phyloP scores from a whole-genome alignment of 2,797 vertebrate species.

The Malacoctenus gilli region DNA sequence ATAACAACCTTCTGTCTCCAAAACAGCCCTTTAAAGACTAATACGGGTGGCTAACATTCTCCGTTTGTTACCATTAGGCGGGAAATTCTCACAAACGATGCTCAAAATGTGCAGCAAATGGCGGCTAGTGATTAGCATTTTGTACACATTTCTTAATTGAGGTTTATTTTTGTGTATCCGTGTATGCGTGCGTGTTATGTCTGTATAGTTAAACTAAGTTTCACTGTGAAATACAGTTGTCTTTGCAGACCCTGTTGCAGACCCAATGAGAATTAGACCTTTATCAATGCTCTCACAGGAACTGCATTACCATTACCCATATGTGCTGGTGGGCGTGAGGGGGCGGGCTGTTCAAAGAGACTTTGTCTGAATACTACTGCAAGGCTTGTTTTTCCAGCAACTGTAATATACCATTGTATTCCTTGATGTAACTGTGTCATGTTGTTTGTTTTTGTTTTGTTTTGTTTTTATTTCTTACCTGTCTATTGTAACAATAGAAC shows the following conservation, averaged over 20 bases:
- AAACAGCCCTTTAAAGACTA: slow-evolving; percentile 54
- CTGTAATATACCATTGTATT: slow-evolving; percentile 23
- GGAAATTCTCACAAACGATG: slow-evolving; percentile 32
- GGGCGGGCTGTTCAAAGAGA: slow-evolving; percentile 39
- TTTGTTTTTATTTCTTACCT: slow-evolving; percentile 36
- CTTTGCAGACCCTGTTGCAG: slow-evolving; percentile 57
- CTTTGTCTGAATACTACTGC: slow-evolving; percentile 28
- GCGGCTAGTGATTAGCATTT: slow-evolving; percentile 39
- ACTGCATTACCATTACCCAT: slow-evolving; percentile 32
- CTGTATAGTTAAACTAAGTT: slow-evolving; percentile 51
- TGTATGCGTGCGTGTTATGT: slow-evolving; percentile 59
- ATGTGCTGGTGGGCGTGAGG: slow-evolving; percentile 36
- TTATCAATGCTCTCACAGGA: slow-evolving; percentile 32
- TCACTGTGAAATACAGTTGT: slow-evolving; percentile 59
- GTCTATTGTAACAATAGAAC: slow-evolving; percentile 38
- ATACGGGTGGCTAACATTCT: slow-evolving; percentile 22
- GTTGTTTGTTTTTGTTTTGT: not conserved
- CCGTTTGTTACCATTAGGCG: slow-evolving; percentile 13
- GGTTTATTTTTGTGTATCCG: slow-evolving; percentile 28
- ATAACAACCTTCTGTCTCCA: slow-evolving; percentile 33
- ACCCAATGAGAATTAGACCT: slow-evolving; percentile 47
- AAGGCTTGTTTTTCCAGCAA: slow-evolving; percentile 25
- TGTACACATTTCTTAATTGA: slow-evolving; percentile 32
- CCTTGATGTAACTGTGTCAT: slow-evolving; percentile 32
- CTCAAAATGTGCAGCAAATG: slow-evolving; percentile 25